These are phyloP conservation scores for Machimus rusticus DNA, from an alignment of 2,888 invertebrate species.

Conservation along the genomic window DNA sequence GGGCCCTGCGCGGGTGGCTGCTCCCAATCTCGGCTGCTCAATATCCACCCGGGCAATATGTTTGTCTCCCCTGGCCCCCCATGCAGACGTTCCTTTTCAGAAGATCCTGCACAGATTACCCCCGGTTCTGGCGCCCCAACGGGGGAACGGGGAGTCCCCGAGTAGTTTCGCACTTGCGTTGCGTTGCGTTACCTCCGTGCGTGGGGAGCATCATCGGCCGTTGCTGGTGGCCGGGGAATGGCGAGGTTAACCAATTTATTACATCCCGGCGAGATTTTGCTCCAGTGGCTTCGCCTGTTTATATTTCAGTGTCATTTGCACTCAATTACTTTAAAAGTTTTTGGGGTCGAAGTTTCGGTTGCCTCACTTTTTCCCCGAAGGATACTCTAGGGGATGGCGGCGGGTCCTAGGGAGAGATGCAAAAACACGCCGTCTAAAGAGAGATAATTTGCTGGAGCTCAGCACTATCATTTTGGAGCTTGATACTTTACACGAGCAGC, in stretches of 20 bases:
- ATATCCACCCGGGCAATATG: conserved; percentile 29
- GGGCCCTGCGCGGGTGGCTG: conserved; percentile 5
- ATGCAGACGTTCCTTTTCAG: not conserved
- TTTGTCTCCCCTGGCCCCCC: not conserved
- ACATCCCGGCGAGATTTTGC: conserved; percentile 40
- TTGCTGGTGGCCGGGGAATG: conserved; percentile 1
- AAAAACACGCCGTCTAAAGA: conserved; percentile 15
- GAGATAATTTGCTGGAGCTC: conserved; percentile 31
- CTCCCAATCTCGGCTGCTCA: conserved; percentile 26
- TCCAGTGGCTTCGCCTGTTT: conserved; percentile 40
- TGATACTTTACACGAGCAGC: not conserved
- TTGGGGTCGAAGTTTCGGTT: conserved; percentile 34
- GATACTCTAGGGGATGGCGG: not conserved
- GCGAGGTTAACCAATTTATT: conserved; percentile 41
- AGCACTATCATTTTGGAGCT: conserved; percentile 12
- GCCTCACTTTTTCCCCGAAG: not conserved
- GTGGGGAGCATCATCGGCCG: conserved; percentile 26
- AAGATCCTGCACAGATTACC: conserved; percentile 19
- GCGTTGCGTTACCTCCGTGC: conserved; percentile 17
- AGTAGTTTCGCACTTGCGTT: not conserved
- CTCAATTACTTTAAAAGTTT: conserved; percentile 43
- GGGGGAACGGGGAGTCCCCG: not conserved
- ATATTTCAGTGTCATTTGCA: conserved; percentile 41
- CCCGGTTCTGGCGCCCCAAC: not conserved
- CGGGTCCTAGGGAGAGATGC: not conserved